Conservation (phyloP, 2,888 invertebrate species). For the Epirrita christyi region DNA sequence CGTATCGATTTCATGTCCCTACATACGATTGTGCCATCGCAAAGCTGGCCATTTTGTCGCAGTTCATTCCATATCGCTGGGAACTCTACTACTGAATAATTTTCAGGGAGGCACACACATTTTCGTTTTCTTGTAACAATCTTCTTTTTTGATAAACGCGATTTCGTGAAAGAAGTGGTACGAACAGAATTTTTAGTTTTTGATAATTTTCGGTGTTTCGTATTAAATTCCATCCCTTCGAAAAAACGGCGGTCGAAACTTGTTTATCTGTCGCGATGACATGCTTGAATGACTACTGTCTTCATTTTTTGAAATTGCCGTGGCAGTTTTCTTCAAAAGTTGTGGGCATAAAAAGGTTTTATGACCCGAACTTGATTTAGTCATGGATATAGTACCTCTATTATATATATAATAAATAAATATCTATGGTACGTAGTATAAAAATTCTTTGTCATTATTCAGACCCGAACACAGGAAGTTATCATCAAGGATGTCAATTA, state of each 20-base stretch:
- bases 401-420: no score
- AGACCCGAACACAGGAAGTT: no score
- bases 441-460: no score
- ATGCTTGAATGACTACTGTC: slow-evolving; percentile 53
- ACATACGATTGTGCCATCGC: slow-evolving; percentile 88
- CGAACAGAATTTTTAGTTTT: slow-evolving; percentile 83
- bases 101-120: slow-evolving; percentile 86
- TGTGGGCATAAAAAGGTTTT: slow-evolving; percentile 12
- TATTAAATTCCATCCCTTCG: slow-evolving; percentile 84
- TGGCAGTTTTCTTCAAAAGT: slow-evolving; percentile 24
- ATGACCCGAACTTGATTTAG: no score
- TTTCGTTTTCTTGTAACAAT: slow-evolving; percentile 77
- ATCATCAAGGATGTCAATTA: background rate
- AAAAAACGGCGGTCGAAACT: slow-evolving; percentile 83
- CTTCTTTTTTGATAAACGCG: slow-evolving; percentile 76
- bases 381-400: no score
- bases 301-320: slow-evolving; percentile 57
- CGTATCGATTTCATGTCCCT: slow-evolving; percentile 85
- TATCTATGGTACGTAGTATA: no score
- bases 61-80: slow-evolving; percentile 89
- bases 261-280: slow-evolving; percentile 78
- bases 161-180: slow-evolving; percentile 72
- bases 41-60: slow-evolving; percentile 86
- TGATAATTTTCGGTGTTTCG: slow-evolving; percentile 83
- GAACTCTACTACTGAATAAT: slow-evolving; percentile 86